Base-by-base conservation (phyloP, 2,888 invertebrate species). In the Cantharis lateralis region DNA sequence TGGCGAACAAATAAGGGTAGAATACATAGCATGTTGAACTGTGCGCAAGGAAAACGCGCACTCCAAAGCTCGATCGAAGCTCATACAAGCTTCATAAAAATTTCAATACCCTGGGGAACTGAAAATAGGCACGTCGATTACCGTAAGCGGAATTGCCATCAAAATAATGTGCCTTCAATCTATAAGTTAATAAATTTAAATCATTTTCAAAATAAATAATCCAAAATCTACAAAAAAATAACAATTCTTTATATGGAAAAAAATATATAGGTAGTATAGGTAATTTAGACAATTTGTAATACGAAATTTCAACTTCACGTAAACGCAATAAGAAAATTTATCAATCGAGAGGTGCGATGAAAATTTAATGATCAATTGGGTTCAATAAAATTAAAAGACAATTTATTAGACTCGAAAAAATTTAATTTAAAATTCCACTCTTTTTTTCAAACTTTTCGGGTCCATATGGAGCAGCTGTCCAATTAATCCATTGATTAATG, bases 81-180 rank as follows among this genome's bases (percentile, higher is more conserved):
- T 79, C 81, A 78, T 78, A 72, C 78, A 78, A 78, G 79, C 75
- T 81, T 81, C 80, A 80, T 80, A 79, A 81, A 81, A 81, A 77
- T 81, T 81, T 81, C 78, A 81, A 78, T 79, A 73, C 77, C 79
- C 79, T 32, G 78, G 80, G 81, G 79, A 73, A 68, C 77, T 77
- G 62, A 71, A 74, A 74, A 74, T 68, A 71, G 78, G 79, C 74
- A 78, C 69, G 74, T 78, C 78, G 80, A 81, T 81, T 81, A 81
- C 78, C 77, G 78, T 78, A 79, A 79, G 77, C 78, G 76, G 48
- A 72, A 70, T 68, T 75, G 70, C 68, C 73, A 79, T 76, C 74
- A 69, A 70, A 78, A 70, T 76, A 76, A 78, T 73, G 70, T 66
- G 64, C 73, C 73, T 70, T 74, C 77, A 72, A 75, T 75, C 75